Evolutionary conservation across 2,113 vertebrate species (phyloP).

Genomic region (Glaucidium brasilianum): DNA sequence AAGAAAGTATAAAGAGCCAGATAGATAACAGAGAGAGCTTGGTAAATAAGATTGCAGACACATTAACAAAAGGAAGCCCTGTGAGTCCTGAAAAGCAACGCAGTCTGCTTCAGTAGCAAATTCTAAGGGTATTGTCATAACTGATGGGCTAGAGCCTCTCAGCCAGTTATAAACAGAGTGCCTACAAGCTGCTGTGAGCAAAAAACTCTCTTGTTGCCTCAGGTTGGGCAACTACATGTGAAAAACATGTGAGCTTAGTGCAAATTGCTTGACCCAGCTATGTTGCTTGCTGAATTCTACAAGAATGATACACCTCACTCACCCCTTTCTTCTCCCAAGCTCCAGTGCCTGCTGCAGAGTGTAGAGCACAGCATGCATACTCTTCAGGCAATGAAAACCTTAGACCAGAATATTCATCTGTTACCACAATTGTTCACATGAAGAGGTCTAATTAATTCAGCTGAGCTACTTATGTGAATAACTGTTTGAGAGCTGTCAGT

Average conservation of each 20-base stretch:
- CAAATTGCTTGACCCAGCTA: accelerated
- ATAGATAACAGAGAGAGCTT: background rate
- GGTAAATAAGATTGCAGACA: background rate
- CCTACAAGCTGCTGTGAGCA: background rate
- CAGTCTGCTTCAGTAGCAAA: background rate
- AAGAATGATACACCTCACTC: accelerated
- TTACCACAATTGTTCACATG: background rate
- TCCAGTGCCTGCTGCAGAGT: accelerated
- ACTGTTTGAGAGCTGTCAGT: accelerated
- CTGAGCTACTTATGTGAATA: background rate
- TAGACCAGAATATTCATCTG: background rate
- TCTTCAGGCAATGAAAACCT: background rate
- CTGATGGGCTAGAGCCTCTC: background rate
- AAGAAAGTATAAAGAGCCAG: background rate
- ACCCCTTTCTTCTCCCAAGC: background rate
- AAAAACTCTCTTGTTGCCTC: background rate
- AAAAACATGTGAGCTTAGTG: background rate
- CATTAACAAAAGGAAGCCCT: background rate
- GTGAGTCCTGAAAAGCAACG: background rate
- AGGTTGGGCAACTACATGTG: too few relatives aligned
- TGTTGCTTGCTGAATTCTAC: background rate
- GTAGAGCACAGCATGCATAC: background rate
- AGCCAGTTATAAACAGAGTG: background rate
- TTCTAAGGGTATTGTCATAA: background rate
- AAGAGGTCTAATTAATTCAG: background rate